A percentile compares a stretch with the other conserved stretches of the same genome.
Evolutionary conservation across 2,113 vertebrate genomes (phyloP).

Genomic region (Melanocharis versteri): DNA sequence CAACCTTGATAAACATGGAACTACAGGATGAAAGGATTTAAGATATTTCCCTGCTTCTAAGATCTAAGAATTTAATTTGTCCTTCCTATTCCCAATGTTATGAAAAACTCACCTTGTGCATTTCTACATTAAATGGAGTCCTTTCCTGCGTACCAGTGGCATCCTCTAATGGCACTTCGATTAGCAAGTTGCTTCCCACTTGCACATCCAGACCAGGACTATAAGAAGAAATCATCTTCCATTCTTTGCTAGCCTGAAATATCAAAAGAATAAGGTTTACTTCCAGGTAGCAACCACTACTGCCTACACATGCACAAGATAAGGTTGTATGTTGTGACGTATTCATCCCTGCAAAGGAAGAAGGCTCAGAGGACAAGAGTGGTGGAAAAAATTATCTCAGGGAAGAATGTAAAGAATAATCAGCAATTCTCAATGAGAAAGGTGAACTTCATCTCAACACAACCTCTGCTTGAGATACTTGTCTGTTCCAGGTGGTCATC

Average conservation of each 20-base stretch:
- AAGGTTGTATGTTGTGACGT: background rate
- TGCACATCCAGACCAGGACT: background rate
- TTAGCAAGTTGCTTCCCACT: conserved; percentile 35
- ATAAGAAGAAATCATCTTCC: conserved; percentile 81
- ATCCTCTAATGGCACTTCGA: conserved; percentile 71
- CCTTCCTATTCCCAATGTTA: background rate
- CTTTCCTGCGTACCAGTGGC: background rate
- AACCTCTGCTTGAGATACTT: background rate
- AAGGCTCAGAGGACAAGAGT: background rate
- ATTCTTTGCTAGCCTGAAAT: conserved; percentile 78
- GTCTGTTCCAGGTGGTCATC: background rate
- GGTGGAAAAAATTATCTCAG: background rate
- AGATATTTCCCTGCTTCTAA: background rate
- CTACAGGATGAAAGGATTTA: background rate
- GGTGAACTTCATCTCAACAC: background rate
- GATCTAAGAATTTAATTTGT: background rate
- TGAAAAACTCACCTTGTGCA: conserved; percentile 74
- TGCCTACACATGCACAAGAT: background rate
- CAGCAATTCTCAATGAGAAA: background rate
- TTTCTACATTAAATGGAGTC: conserved; percentile 67
- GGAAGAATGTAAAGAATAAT: background rate
- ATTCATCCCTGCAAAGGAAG: background rate
- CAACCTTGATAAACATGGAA: background rate
- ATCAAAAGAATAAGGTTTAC: background rate
- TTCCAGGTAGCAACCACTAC: background rate